Base-by-base conservation (phyloP, 2,797 vertebrate genomes). In the Poeciliopsis gracilis region DNA sequence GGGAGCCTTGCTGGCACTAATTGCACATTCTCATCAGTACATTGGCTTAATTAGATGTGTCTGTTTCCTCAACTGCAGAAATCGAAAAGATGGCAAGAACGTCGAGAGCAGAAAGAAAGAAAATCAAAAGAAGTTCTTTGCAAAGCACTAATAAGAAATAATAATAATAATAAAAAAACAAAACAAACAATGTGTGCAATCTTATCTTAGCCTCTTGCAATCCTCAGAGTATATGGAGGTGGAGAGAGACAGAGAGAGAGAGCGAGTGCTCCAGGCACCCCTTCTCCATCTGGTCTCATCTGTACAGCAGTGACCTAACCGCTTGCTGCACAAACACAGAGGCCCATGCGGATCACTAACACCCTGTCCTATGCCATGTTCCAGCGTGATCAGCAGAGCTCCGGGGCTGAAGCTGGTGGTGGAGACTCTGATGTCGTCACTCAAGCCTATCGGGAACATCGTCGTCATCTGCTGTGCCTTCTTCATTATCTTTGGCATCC, bases 391-490 rank as follows among this genome's bases (percentile, higher is more conserved):
- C 93, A 99, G 98, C 94, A 95, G 98, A 92, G 98, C 98, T 4
- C 98, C 98, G 20, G 98, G 98, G 16, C 95, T 99, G 89, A 99
- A 99, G 92, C 94, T 99, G 90, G 98, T 99, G 81, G 98, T 99
- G 46, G 98, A 99, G 92, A 99, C 98, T 0, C 93, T 99, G 77
- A 99, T 99, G 97, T 98, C 98, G 0, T 99, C 98, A 0, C 95
- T 99, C 87, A 99, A 99, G 88, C 98, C 98, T 82, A 99, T 99
- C 8, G 98, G 98, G 81, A 99, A 99, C 94, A 99, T 99, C 0
- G 98, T 99, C 93, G 98, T 99, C 91, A 99, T 99, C 94, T 99
- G 98, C 93, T 99, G 98, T 87, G 98, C 98, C 82, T 99, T 99
- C 94, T 99, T 99, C 96, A 99, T 99, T 87, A 99, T 99, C 94